Conservation (phyloP, 2,888 invertebrate genomes). For the Cantharis lateralis region DNA sequence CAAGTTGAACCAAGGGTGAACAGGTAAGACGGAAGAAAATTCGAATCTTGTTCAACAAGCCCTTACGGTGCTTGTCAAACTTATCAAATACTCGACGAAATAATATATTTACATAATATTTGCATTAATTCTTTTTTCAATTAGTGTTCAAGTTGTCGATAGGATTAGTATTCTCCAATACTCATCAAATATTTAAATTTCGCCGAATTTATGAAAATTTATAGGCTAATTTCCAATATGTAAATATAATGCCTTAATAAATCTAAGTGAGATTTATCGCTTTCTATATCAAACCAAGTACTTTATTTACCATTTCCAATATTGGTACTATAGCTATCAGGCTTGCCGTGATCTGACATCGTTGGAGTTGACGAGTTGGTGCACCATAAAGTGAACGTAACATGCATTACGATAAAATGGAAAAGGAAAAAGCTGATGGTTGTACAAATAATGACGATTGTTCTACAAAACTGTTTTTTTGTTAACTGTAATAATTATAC, state of each 20-base stretch:
- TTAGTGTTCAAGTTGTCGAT: background rate
- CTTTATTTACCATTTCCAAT: background rate
- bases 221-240: background rate
- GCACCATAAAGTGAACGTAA: too few relatives aligned
- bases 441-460: too few relatives aligned
- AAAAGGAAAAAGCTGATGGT: too few relatives aligned
- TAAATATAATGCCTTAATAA: background rate
- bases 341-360: too few relatives aligned
- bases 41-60: background rate
- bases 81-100: background rate
- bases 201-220: background rate
- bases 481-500: too few relatives aligned
- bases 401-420: too few relatives aligned
- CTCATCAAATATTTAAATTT: background rate
- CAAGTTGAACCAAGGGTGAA: constrained; percentile 1
- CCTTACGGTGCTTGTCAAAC: background rate
- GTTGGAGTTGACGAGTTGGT: too few relatives aligned
- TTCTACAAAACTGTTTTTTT: too few relatives aligned
- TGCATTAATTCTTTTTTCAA: background rate
- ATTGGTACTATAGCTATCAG: too few relatives aligned
- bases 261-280: background rate
- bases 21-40: constrained; percentile 1
- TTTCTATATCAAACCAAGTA: background rate
- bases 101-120: constrained; percentile 2
- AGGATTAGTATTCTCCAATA: background rate